These are phyloP conservation scores for Hippolais icterina DNA, from an alignment of 2,113 vertebrate species.

Conservation along the genomic window DNA sequence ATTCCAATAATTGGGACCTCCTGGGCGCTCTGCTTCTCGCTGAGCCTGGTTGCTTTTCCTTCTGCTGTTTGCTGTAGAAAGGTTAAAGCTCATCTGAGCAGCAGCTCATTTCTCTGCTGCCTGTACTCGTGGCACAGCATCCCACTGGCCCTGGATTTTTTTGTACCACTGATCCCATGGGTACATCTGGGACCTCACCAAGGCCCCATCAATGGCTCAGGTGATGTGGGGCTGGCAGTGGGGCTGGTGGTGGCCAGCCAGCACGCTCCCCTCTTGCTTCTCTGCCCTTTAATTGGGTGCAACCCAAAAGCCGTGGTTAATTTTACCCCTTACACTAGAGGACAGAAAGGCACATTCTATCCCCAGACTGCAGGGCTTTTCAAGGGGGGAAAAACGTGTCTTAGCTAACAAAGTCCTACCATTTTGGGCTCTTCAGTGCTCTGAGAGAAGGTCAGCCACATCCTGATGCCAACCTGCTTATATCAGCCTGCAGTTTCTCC, in stretches of 20 bases:
- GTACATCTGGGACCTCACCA: accelerated
- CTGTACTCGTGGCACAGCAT: accelerated
- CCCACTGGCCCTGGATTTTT: neutral
- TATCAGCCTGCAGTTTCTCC: neutral
- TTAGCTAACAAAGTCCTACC: neutral
- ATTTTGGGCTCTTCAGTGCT: neutral
- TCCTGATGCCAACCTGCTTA: neutral
- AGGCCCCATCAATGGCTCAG: accelerated
- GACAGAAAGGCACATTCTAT: neutral
- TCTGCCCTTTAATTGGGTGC: neutral
- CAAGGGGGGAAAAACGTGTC: neutral
- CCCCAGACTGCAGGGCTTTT: neutral
- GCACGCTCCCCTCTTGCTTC: neutral
- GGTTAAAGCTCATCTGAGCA: neutral
- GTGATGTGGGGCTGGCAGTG: neutral
- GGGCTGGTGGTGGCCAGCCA: neutral
- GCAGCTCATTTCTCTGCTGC: neutral
- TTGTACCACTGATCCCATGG: accelerated
- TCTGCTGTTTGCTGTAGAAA: accelerated
- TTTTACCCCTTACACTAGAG: neutral
- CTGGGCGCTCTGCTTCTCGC: accelerated
- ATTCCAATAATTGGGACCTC: neutral
- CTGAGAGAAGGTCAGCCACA: neutral
- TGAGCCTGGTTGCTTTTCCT: neutral
- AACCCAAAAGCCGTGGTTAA: neutral